phyloP scores from a whole-genome alignment of 2,888 invertebrate species.

The Taphrorychus bicolor region DNA sequence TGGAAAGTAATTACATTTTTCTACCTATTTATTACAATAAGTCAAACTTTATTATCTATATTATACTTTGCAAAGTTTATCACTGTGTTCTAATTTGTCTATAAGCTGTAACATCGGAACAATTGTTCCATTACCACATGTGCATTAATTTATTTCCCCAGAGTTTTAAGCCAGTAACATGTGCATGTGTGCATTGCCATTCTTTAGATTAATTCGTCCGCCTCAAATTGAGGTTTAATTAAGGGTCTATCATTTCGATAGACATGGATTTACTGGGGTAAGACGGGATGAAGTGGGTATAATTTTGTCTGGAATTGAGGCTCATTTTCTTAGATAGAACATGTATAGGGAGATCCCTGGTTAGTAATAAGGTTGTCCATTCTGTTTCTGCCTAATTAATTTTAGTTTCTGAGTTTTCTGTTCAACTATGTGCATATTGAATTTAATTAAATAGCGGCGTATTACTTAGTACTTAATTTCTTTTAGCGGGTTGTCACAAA shows the following conservation, averaged over 20 bases:
- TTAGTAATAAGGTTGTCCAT: background rate
- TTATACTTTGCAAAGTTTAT: too few species aligned
- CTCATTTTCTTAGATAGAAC: background rate
- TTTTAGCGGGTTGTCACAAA: too few species aligned
- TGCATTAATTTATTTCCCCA: background rate
- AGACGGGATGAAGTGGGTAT: background rate
- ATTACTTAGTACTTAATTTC: too few species aligned
- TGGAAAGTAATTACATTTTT: too few species aligned
- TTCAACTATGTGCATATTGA: too few species aligned
- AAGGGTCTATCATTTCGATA: constrained; percentile 28
- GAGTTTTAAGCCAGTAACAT: background rate
- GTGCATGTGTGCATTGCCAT: background rate
- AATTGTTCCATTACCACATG: too few species aligned
- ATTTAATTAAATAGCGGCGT: background rate
- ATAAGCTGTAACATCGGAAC: too few species aligned
- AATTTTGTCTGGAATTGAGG: background rate
- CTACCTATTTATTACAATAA: too few species aligned
- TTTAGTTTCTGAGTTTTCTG: background rate
- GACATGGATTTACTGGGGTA: constrained; percentile 26
- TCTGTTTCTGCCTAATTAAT: background rate
- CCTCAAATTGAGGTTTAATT: constrained; percentile 33
- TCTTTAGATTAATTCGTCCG: constrained; percentile 25
- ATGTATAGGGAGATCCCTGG: background rate
- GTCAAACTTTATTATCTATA: too few species aligned
- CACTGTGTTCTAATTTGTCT: too few species aligned